Conservation (phyloP, 1,140 invertebrate genomes). For the Atta colombica region DNA sequence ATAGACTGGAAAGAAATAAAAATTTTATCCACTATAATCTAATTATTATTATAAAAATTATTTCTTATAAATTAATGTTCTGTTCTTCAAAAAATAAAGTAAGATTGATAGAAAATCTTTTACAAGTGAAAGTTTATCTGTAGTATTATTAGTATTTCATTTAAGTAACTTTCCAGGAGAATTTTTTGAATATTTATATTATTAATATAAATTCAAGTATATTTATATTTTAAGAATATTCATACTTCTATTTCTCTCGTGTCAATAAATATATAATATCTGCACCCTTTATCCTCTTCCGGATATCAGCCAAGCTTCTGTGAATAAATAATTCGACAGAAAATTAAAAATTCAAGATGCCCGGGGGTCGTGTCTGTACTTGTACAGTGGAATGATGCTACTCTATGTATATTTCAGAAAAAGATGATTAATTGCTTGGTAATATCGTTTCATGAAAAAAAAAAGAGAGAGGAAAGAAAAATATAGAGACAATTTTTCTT, state of each 20-base stretch:
- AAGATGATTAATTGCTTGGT: conserved; percentile 28
- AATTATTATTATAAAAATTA: neutral
- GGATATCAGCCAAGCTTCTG: conserved; percentile 18
- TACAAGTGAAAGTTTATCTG: neutral
- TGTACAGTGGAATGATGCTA: neutral
- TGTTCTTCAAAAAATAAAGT: neutral
- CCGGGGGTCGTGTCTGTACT: neutral
- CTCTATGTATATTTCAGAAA: neutral
- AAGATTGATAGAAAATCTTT: neutral
- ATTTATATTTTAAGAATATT: conserved; percentile 8
- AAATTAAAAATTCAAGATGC: conserved; percentile 56
- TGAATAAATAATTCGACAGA: conserved; percentile 54
- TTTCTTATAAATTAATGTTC: neutral
- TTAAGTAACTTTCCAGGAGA: neutral
- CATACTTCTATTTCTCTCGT: neutral
- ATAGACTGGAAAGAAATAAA: too few relatives aligned
- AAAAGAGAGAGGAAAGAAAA: neutral
- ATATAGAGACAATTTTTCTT: neutral
- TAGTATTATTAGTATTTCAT: neutral
- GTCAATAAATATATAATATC: conserved; percentile 30
- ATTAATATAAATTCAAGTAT: neutral
- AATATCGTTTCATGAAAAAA: neutral
- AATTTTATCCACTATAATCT: too few relatives aligned
- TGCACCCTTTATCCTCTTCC: conserved; percentile 6
- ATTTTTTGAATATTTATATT: neutral